Conservation (phyloP, 2,888 invertebrate genomes). For the Allophyes oxyacanthae region DNA sequence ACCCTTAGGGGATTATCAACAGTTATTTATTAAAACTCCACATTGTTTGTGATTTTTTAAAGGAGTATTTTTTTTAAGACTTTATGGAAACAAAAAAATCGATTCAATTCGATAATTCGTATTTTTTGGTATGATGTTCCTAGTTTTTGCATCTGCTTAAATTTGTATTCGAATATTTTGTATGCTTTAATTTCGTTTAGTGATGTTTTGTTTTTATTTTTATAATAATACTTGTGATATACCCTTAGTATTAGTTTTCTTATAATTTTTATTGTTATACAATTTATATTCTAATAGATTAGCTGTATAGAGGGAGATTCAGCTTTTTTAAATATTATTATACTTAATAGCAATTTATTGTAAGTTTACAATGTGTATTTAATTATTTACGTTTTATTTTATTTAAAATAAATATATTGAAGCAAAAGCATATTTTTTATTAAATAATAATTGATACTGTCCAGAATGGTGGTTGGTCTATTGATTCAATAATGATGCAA, state of each 20-base stretch:
- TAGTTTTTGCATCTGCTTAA: conserved; percentile 41
- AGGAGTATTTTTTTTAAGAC: no score
- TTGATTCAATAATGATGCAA: no score
- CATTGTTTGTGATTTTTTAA: no score
- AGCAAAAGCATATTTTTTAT: no score
- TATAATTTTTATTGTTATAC: conserved; percentile 20
- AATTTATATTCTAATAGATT: conserved; percentile 19
- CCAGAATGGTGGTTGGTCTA: no score
- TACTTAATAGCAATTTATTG: conserved; percentile 2
- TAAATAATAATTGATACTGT: no score
- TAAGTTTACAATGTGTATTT: conserved; percentile 23
- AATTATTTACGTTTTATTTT: conserved; percentile 19
- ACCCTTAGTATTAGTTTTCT: conserved; percentile 18
- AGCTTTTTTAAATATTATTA: conserved; percentile 32
- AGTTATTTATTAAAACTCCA: no score
- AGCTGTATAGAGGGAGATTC: conserved; percentile 33
- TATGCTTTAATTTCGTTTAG: conserved; percentile 47
- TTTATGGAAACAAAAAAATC: no score
- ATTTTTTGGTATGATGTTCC: conserved; percentile 55
- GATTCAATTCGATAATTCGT: no score
- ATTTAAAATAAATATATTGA: conserved; percentile 7
- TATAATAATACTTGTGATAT: conserved; percentile 32
- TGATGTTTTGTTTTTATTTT: conserved; percentile 1
- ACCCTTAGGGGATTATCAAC: no score
- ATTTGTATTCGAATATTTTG: conserved; percentile 50